Evolutionary conservation across 2,797 vertebrate species (phyloP).

Genomic region (Amniataba percoides): DNA sequence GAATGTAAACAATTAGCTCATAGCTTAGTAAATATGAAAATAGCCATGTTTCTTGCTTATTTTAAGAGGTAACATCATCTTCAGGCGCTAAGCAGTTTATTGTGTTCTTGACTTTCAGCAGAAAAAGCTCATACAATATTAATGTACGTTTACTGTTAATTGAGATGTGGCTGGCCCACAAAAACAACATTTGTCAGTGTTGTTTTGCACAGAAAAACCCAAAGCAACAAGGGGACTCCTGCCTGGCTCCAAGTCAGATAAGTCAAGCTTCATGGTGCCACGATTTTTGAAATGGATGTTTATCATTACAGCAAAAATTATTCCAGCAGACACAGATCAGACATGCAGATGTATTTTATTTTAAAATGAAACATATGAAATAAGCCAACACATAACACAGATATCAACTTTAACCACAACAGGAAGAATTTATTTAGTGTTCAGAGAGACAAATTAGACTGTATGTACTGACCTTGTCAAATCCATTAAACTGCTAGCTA

Average conservation of each 20-base stretch:
- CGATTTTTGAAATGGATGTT: too few species aligned
- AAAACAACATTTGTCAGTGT: not conserved
- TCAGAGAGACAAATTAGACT: not conserved
- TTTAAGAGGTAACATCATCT: not conserved
- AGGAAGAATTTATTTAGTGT: not conserved
- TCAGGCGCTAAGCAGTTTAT: not conserved
- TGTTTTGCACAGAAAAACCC: not conserved
- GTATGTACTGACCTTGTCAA: not conserved
- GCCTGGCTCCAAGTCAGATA: too few species aligned
- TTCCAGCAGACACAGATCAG: not conserved
- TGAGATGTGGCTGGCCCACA: not conserved
- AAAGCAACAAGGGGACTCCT: not conserved
- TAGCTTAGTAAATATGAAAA: not conserved
- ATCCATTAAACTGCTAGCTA: too few species aligned
- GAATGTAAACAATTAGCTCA: not conserved
- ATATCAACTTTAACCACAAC: not conserved
- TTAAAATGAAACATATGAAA: not conserved
- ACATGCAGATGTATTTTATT: not conserved
- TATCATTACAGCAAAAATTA: not conserved
- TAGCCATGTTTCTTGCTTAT: not conserved
- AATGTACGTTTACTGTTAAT: not conserved
- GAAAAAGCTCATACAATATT: not conserved
- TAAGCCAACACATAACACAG: too few species aligned
- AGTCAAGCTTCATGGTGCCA: too few species aligned
- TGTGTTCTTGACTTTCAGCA: not conserved